A percentile compares a stretch with the other conserved stretches of the same genome.
Evolutionary conservation across 2,113 vertebrate genomes (phyloP).

Genomic region (Hippoglossus stenolepis): DNA sequence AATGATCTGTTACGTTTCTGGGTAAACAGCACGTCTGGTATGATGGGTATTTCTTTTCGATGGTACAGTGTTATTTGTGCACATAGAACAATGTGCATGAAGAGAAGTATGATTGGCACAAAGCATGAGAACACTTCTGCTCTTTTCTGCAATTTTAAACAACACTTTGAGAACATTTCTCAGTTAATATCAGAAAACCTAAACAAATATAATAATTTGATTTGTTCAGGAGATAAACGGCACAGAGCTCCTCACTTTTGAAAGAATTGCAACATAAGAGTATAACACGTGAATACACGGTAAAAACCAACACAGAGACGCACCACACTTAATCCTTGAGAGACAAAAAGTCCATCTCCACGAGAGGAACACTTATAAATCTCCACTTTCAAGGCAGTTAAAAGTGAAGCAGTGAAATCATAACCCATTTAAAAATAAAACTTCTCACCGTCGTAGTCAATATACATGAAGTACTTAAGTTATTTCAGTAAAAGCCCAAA

Average conservation of each 20-base stretch:
- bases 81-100: slow-evolving; percentile 5
- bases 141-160: background rate
- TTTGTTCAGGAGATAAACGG: slow-evolving; percentile 5
- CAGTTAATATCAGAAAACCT: too few relatives aligned
- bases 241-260: slow-evolving; percentile 16
- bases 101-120: slow-evolving; percentile 47
- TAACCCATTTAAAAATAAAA: too few relatives aligned
- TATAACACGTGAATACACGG: slow-evolving; percentile 7
- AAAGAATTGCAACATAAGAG: slow-evolving; percentile 21
- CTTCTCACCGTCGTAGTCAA: background rate
- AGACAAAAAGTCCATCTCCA: background rate
- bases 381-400: background rate
- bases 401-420: too few relatives aligned
- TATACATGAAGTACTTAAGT: background rate
- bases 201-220: too few relatives aligned
- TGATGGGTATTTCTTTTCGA: slow-evolving; percentile 38
- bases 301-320: slow-evolving; percentile 9
- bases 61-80: slow-evolving; percentile 44
- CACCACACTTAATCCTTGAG: too few relatives aligned
- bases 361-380: background rate
- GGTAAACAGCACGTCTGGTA: slow-evolving; percentile 51
- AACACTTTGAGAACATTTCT: too few relatives aligned
- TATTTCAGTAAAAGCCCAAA: background rate
- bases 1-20: slow-evolving; percentile 58
- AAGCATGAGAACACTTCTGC: slow-evolving; percentile 28